Percentiles rank a stretch among this genome's conserved stretches.
These are phyloP conservation scores for Melospiza melodia DNA, from an alignment of 2,113 vertebrate species.

Conservation along the genomic window DNA sequence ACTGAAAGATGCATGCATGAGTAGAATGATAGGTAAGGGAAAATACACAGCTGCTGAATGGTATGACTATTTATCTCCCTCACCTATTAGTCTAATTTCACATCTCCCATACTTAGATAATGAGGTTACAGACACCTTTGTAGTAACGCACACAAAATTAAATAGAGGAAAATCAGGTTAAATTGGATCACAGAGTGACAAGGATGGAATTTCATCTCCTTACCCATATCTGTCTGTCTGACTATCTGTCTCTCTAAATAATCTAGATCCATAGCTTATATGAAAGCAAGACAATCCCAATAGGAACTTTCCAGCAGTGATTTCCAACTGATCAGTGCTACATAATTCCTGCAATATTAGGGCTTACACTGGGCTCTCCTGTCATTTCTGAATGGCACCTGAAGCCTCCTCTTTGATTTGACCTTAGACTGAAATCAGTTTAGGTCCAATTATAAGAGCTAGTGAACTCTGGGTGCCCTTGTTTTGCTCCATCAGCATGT, in stretches of 20 bases:
- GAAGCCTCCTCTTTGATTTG: slow-evolving; percentile 42
- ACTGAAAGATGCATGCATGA: background rate
- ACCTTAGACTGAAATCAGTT: slow-evolving; percentile 43
- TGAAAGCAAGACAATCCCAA: background rate
- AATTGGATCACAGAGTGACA: background rate
- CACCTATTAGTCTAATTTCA: background rate
- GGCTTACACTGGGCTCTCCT: background rate
- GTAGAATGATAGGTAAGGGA: background rate
- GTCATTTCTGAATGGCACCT: slow-evolving; percentile 47
- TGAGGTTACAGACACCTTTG: slow-evolving; percentile 10
- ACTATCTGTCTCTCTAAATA: background rate
- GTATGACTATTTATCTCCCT: background rate
- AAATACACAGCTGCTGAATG: background rate
- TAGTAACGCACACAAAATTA: background rate
- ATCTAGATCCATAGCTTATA: background rate
- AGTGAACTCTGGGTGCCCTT: slow-evolving; percentile 54
- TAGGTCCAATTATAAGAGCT: slow-evolving; percentile 52
- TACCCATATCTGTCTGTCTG: background rate
- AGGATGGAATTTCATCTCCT: background rate
- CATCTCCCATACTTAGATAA: slow-evolving; percentile 1
- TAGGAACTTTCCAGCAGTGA: background rate
- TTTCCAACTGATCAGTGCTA: background rate
- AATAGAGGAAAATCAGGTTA: slow-evolving; percentile 11
- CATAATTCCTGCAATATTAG: background rate
- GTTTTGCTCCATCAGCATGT: slow-evolving; percentile 22